Percentiles rank a stretch among this genome's conserved stretches.
Conservation (phyloP, 2,888 invertebrate species). For the Philonicus albiceps region DNA sequence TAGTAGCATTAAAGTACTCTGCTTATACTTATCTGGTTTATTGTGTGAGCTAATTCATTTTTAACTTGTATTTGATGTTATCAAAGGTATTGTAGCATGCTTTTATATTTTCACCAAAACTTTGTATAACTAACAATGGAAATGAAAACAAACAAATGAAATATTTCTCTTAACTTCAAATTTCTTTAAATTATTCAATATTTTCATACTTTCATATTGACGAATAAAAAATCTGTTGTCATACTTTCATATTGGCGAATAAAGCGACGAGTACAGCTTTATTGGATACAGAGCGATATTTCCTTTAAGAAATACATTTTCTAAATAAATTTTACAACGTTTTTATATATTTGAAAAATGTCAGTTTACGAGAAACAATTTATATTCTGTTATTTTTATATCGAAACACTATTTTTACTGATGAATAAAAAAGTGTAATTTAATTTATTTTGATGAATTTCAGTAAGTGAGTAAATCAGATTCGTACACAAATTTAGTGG, state of each 20-base stretch:
- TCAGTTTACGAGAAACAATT: too few relatives aligned
- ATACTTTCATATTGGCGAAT: not conserved
- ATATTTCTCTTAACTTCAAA: not conserved
- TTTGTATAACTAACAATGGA: constrained; percentile 1
- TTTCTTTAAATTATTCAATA: not conserved
- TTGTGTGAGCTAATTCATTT: constrained; percentile 6
- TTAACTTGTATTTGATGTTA: constrained; percentile 8
- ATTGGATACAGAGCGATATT: not conserved
- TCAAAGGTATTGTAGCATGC: constrained; percentile 4
- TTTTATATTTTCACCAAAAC: not conserved
- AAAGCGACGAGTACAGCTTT: not conserved
- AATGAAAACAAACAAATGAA: not conserved
- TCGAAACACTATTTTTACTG: not conserved
- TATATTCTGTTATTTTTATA: too few relatives aligned
- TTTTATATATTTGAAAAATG: not conserved
- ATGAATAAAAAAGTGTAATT: too few relatives aligned
- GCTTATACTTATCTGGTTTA: not conserved
- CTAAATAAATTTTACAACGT: not conserved
- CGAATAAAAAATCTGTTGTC: not conserved
- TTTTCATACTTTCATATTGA: not conserved
- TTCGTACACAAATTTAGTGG: too few relatives aligned
- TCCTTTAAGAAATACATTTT: not conserved
- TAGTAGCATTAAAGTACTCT: constrained; percentile 10
- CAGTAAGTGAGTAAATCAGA: too few relatives aligned
- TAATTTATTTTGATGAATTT: too few relatives aligned